Percentiles rank a stretch among this genome's conserved stretches.
Conservation (phyloP, 2,888 invertebrate species). For the Pollenia labialis region DNA sequence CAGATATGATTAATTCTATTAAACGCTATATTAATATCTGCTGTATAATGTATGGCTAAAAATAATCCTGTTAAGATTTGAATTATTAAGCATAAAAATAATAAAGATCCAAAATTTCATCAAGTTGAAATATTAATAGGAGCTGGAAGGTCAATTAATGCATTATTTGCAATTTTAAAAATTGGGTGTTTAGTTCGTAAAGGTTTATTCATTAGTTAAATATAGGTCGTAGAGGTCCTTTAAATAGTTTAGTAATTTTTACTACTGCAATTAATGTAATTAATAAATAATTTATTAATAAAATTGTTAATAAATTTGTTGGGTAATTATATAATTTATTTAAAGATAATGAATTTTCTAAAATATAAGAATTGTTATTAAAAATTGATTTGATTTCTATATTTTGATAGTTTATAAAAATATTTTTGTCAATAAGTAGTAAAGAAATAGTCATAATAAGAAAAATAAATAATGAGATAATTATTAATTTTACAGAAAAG, state of each 20-base stretch:
- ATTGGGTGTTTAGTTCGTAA: conserved; percentile 85
- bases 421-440: conserved; percentile 77
- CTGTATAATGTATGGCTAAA: conserved; percentile 88
- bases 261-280: conserved; percentile 86
- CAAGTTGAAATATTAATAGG: conserved; percentile 87
- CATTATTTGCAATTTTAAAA: conserved; percentile 86
- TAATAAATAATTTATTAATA: conserved; percentile 87
- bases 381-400: conserved; percentile 81
- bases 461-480: conserved; percentile 76
- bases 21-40: conserved; percentile 88
- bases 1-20: conserved; percentile 88
- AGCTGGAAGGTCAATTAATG: conserved; percentile 86
- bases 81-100: conserved; percentile 87
- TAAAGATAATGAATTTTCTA: conserved; percentile 84
- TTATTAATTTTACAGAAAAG: conserved; percentile 79
- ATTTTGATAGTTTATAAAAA: conserved; percentile 83
- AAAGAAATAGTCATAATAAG: conserved; percentile 76
- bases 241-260: conserved; percentile 86
- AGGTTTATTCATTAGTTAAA: conserved; percentile 85
- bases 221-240: conserved; percentile 85
- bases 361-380: conserved; percentile 77
- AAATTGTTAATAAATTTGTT: conserved; percentile 85
- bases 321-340: conserved; percentile 86
- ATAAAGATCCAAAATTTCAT: conserved; percentile 89
- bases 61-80: conserved; percentile 89